These are phyloP conservation scores for Bettongia penicillata DNA, from an alignment of 2,113 vertebrate genomes.

Conservation along the genomic window DNA sequence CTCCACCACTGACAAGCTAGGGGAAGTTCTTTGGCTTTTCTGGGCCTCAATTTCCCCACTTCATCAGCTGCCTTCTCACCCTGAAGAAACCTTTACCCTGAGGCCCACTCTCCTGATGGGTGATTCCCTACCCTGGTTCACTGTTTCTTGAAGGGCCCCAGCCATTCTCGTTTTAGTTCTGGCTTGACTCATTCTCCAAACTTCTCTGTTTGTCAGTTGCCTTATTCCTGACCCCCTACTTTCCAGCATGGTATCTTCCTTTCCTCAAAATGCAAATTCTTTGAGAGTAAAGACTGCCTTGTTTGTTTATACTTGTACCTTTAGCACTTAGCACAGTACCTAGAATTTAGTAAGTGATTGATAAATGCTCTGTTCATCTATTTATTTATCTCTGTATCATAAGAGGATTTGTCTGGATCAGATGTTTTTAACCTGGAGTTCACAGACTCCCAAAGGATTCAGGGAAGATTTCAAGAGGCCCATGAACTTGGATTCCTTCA, in stretches of 20 bases:
- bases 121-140: not conserved
- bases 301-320: not conserved
- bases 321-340: not conserved
- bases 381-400: not conserved
- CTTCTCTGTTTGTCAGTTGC: not conserved
- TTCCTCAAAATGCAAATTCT: not conserved
- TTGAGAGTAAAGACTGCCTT: not conserved
- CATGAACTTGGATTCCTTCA: not conserved
- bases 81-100: not conserved
- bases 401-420: not conserved
- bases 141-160: not conserved
- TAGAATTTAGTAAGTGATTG: not conserved
- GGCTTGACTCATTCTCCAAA: not conserved
- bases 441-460: not conserved
- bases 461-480: not conserved
- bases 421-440: not conserved
- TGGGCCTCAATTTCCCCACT: not conserved
- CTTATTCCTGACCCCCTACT: not conserved
- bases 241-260: not conserved
- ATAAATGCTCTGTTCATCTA: not conserved
- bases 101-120: not conserved
- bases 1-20: not conserved
- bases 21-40: not conserved
- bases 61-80: not conserved
- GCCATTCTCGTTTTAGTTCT: not conserved